These are phyloP conservation scores for Amblyraja radiata DNA, from an alignment of 2,797 vertebrate genomes.

Conservation along the genomic window DNA sequence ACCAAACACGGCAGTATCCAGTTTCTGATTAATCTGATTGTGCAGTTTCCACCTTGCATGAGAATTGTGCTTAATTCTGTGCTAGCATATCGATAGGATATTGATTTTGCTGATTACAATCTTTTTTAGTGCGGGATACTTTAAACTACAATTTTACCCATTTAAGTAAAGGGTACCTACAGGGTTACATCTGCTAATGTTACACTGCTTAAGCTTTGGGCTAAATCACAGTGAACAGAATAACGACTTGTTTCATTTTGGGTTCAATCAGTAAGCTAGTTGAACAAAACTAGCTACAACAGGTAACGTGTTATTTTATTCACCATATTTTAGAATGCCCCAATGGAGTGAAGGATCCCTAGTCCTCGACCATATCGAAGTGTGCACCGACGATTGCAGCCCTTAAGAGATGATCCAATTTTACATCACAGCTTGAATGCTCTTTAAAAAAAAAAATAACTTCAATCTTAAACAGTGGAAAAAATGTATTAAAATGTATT, in stretches of 20 bases:
- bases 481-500: constrained; percentile 38
- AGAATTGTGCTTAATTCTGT: not conserved
- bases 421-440: constrained; percentile 29
- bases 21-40: not conserved
- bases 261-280: constrained; percentile 34
- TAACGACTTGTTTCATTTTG: constrained; percentile 2
- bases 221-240: not conserved
- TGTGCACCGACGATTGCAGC: constrained; percentile 33
- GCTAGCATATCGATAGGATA: not conserved
- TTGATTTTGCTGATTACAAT: not conserved
- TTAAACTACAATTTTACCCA: not conserved
- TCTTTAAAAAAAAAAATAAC: constrained; percentile 23
- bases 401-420: constrained; percentile 32
- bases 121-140: too few species aligned
- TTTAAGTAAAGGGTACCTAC: not conserved
- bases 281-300: constrained; percentile 22
- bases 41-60: not conserved
- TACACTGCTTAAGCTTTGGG: not conserved
- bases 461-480: constrained; percentile 30
- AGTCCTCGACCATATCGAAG: constrained; percentile 32
- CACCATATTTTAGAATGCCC: constrained; percentile 35
- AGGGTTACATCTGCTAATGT: not conserved
- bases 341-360: constrained; percentile 31
- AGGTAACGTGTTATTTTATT: constrained; percentile 37
- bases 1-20: not conserved